Base-by-base conservation (phyloP, 1,140 invertebrate genomes). In the Papilio dardanus region DNA sequence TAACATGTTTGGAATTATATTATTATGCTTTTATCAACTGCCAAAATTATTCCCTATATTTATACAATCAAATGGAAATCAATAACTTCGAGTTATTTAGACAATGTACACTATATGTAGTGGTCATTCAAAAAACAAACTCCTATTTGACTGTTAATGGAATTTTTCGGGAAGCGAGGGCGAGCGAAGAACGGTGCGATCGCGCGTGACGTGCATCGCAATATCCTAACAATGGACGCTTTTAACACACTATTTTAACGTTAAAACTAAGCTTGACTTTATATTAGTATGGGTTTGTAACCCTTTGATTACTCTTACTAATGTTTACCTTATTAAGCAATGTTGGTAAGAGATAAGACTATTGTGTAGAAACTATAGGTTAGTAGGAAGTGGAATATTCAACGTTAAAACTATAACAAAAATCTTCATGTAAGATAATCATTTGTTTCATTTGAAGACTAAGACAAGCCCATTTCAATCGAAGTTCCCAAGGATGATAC, bases 151-250 rank as follows among this genome's bases (percentile, higher is more conserved):
- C 24, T 40, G 69, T 71, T 71, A 40, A 35, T 50, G 69, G 71
- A 73, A 58, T 58, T 31, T 54, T 54, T 54, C 42, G 16, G 7
- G 58, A 58, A 33, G 71, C 19, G 28, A 58, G 71, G 46, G 21
- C 24, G 54, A 58, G 68, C 42, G 10, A 31, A 5, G 30, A 37
- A 7, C 12, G 35, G 40, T 40, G 68, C 40, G 40, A 58, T 30
- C 68, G 71, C 35, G 71, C 71, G 71, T 73, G 71, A 73, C 21
- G 14, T 30, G 50, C 19, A 73, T 73, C 14, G 35, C 46, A 46
- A 73, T 73, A 30, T 16, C 14, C 12, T 46, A 46, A 71, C 69
- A 71, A 50, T 73, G 58, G 71, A 30, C 12, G 33, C 30, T 73
- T 46, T 71, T 46, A 73, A 54, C 71, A 14, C 28, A 46, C 42